A percentile compares a stretch with the other conserved stretches of the same genome.
Conservation (phyloP, 2,113 vertebrate genomes). For the human (Homo sapiens) region DNA sequence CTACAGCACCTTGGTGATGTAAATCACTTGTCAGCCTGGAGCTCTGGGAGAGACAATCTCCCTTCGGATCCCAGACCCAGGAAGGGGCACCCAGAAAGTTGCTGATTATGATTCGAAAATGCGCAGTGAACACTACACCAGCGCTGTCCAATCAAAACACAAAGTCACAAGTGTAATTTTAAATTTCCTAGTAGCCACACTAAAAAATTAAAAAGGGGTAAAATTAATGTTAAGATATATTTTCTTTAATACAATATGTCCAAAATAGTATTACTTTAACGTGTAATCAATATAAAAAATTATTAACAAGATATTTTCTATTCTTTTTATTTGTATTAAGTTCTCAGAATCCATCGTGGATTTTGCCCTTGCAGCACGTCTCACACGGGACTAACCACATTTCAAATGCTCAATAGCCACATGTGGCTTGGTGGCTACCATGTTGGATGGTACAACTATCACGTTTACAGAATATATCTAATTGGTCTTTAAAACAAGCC, state of each 20-base stretch:
- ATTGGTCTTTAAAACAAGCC: neutral
- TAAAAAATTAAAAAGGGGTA: neutral
- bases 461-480: neutral
- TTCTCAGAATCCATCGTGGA: neutral
- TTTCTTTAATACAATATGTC: neutral
- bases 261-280: slow-evolving; percentile 6
- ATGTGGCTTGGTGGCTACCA: neutral
- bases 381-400: neutral
- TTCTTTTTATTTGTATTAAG: neutral
- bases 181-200: neutral
- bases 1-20: neutral
- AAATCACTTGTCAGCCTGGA: neutral
- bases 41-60: neutral
- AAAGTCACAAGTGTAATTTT: neutral
- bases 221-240: neutral
- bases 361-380: neutral
- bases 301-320: neutral
- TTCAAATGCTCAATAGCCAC: neutral
- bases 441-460: neutral
- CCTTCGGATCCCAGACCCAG: neutral
- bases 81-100: neutral
- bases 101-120: neutral
- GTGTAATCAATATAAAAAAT: neutral
- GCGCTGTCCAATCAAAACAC: neutral
- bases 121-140: neutral